These are phyloP conservation scores for Nipponacmea schrenckii DNA, from an alignment of 2,888 invertebrate genomes.

Conservation along the genomic window DNA sequence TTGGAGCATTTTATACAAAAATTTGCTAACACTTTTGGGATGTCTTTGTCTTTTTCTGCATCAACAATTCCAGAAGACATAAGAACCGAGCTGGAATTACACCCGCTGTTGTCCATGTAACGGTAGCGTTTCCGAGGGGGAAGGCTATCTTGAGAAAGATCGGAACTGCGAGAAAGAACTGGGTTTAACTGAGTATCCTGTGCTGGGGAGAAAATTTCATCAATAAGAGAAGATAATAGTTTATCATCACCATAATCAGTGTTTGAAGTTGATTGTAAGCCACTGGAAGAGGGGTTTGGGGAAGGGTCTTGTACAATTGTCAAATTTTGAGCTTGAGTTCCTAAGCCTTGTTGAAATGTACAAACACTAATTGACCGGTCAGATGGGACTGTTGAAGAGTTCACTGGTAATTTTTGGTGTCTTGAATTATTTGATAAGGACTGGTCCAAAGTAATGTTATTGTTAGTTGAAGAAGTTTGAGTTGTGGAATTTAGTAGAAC, in stretches of 20 bases:
- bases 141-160: slow-evolving; percentile 26
- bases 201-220: too few species aligned
- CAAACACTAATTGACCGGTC: too few species aligned
- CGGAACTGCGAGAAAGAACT: background rate
- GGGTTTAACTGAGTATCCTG: background rate
- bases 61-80: background rate
- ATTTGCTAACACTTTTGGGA: background rate
- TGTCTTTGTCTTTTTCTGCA: background rate
- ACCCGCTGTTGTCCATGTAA: background rate
- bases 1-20: background rate
- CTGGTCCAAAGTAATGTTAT: too few species aligned
- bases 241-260: slow-evolving; percentile 8
- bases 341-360: too few species aligned
- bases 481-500: too few species aligned
- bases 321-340: too few species aligned
- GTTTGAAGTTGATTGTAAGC: slow-evolving; percentile 6
- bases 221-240: slow-evolving; percentile 7
- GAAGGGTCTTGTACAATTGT: background rate
- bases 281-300: background rate
- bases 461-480: too few species aligned
- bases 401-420: too few species aligned
- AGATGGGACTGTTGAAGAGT: too few species aligned
- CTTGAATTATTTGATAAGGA: too few species aligned
- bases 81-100: background rate
- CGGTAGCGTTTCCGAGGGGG: slow-evolving; percentile 45